Evolutionary conservation across 2,797 vertebrate genomes (phyloP).

Genomic region (Pogonophryne albipinna): DNA sequence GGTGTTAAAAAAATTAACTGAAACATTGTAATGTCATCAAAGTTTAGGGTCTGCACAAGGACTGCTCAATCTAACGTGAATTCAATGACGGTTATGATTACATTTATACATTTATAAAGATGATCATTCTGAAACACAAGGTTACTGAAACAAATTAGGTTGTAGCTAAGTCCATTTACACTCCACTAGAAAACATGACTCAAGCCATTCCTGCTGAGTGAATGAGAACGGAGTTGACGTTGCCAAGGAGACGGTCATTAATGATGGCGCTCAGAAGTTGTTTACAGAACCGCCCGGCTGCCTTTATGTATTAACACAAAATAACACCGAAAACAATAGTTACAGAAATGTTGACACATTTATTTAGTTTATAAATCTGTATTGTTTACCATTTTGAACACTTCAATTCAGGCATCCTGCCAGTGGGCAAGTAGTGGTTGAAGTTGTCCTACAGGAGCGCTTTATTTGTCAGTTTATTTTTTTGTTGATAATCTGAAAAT

Average conservation of each 20-base stretch:
- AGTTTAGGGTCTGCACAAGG: not conserved
- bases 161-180: too few relatives aligned
- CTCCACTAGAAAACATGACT: not conserved
- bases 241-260: constrained; percentile 27
- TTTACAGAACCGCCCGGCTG: constrained; percentile 16
- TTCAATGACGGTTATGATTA: not conserved
- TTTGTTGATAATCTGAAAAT: not conserved
- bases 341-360: not conserved
- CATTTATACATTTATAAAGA: not conserved
- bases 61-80: not conserved
- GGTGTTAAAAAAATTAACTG: not conserved
- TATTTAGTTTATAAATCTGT: not conserved
- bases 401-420: not conserved
- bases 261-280: constrained; percentile 1
- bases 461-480: not conserved
- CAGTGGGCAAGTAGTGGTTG: not conserved
- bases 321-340: constrained; percentile 15
- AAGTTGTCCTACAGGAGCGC: not conserved
- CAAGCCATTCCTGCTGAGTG: constrained; percentile 3
- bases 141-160: too few relatives aligned
- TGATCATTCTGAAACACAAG: too few relatives aligned
- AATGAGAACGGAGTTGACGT: constrained; percentile 6
- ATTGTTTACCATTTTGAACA: not conserved
- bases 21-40: not conserved
- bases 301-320: constrained; percentile 7